Conservation (phyloP, 2,113 vertebrate genomes). For the Channa argus region DNA sequence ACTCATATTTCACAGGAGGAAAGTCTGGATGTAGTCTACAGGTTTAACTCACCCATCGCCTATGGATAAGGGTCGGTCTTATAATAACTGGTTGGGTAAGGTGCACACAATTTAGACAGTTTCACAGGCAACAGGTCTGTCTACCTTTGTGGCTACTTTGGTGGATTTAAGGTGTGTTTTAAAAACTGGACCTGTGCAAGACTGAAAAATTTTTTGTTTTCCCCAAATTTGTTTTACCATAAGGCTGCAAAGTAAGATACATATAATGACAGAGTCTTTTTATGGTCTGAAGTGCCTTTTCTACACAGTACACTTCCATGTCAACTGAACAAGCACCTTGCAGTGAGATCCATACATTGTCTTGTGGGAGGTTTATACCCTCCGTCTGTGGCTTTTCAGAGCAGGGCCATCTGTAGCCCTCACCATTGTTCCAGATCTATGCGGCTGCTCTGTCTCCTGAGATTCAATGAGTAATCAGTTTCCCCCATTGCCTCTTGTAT, state of each 20-base stretch:
- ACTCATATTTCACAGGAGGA: too few species aligned
- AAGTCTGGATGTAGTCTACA: too few species aligned
- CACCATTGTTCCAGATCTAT: conserved; percentile 58
- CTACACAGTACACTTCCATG: conserved; percentile 24
- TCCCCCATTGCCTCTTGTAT: conserved; percentile 58
- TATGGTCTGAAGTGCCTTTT: conserved; percentile 35
- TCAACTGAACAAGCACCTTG: conserved; percentile 48
- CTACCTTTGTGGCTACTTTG: too few species aligned
- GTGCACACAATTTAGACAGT: too few species aligned
- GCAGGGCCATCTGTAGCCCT: conserved; percentile 50
- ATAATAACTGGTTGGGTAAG: too few species aligned
- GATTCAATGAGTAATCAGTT: conserved; percentile 76
- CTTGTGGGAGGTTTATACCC: conserved; percentile 48
- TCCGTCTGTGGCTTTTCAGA: conserved; percentile 46
- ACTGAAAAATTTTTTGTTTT: not conserved
- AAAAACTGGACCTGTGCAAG: too few species aligned
- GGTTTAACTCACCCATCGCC: too few species aligned
- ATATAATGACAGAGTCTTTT: conserved; percentile 16
- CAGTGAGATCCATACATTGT: conserved; percentile 57
- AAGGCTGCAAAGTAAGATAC: not conserved
- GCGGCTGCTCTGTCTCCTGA: conserved; percentile 60
- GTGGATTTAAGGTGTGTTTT: too few species aligned
- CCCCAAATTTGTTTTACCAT: not conserved
- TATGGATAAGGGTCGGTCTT: too few species aligned
- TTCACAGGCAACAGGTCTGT: too few species aligned